Conservation (phyloP, 2,797 vertebrate species). For the Acridotheres tristis region DNA sequence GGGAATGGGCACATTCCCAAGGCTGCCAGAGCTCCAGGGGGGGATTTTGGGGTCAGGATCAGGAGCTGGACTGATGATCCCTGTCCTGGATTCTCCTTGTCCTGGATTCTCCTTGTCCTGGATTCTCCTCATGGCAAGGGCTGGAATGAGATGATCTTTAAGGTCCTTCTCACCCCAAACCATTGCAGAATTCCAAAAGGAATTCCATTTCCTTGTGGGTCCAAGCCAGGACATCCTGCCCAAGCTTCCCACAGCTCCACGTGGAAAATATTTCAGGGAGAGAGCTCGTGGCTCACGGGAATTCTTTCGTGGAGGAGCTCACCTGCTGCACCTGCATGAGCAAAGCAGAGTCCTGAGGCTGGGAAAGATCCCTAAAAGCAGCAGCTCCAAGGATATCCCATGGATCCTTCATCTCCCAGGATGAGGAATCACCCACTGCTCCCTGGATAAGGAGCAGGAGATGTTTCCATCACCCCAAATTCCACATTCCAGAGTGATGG, state of each 20-base stretch:
- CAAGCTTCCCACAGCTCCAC: not conserved
- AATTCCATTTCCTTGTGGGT: not conserved
- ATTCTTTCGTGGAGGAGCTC: not conserved
- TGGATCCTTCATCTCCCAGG: rapidly evolving
- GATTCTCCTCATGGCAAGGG: not conserved
- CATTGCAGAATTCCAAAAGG: not conserved
- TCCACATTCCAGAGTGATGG: rapidly evolving
- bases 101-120: not conserved
- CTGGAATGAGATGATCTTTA: not conserved
- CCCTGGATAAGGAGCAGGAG: not conserved
- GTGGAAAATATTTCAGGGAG: not conserved
- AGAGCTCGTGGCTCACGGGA: not conserved
- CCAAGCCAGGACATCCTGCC: not conserved
- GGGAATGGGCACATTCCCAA: not conserved
- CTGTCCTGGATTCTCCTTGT: too few species aligned
- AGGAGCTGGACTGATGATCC: not conserved
- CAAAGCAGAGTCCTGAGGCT: not conserved
- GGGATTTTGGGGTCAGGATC: not conserved
- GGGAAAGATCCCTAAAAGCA: not conserved
- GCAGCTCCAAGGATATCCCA: not conserved
- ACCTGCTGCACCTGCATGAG: rapidly evolving
- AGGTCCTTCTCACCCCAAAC: not conserved
- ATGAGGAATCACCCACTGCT: not conserved
- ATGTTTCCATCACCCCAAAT: rapidly evolving
- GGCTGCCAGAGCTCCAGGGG: not conserved